Evolutionary conservation across 2,888 invertebrate species (phyloP).

Genomic region (Eudemis profundana): DNA sequence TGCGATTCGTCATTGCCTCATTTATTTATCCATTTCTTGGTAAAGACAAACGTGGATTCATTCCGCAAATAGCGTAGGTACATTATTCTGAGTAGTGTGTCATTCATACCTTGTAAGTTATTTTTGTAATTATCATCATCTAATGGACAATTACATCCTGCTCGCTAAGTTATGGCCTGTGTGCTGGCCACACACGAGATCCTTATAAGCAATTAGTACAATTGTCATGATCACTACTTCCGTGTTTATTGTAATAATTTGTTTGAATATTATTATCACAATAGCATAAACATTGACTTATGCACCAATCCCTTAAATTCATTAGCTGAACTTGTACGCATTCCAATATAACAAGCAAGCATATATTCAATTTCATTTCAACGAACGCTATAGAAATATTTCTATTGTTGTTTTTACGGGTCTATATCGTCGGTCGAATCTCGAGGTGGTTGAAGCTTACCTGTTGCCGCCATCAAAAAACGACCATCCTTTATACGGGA

Average conservation of each 20-base stretch:
- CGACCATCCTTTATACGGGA: conserved; percentile 41
- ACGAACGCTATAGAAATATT: conserved; percentile 40
- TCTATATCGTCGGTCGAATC: conserved; percentile 43
- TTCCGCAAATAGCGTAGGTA: conserved; percentile 26
- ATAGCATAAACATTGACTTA: neutral
- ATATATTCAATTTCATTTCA: conserved; percentile 33
- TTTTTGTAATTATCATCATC: conserved; percentile 34
- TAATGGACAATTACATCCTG: conserved; percentile 30
- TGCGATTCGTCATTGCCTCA: conserved; percentile 29
- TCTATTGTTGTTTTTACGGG: conserved; percentile 48
- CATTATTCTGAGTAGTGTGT: conserved; percentile 26
- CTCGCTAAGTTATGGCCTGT: conserved; percentile 12
- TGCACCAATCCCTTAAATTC: neutral
- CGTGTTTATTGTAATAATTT: conserved; percentile 17
- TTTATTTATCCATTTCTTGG: conserved; percentile 21
- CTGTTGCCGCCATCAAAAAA: conserved; percentile 48
- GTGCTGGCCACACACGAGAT: conserved; percentile 6
- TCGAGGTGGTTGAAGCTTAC: conserved; percentile 47
- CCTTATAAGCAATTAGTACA: conserved; percentile 25
- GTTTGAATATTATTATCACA: neutral
- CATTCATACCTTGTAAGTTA: conserved; percentile 27
- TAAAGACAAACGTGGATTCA: conserved; percentile 32
- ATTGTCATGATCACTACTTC: conserved; percentile 15
- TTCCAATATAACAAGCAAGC: conserved; percentile 20
- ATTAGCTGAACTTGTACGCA: neutral